phyloP scores from a whole-genome alignment of 2,797 vertebrate genomes.

The Sardinella longiceps region DNA sequence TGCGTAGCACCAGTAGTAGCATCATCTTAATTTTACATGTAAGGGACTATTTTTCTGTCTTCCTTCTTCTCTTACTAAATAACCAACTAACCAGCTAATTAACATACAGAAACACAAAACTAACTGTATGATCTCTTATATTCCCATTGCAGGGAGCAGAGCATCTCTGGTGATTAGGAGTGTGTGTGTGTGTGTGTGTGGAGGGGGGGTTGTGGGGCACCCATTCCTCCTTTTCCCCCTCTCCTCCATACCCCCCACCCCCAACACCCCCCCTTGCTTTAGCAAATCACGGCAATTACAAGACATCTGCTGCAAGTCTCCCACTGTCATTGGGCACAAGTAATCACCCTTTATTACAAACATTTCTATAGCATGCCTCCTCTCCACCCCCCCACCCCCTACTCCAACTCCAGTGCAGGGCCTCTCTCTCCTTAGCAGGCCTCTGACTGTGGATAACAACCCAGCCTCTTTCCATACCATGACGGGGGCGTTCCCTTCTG shows the following conservation, averaged over 20 bases:
- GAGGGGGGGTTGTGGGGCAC: neutral
- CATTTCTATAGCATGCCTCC: conserved; percentile 27
- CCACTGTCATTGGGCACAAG: conserved; percentile 69
- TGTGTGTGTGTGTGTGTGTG: neutral
- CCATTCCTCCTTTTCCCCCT: neutral
- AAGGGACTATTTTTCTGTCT: no score
- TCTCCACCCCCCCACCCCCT: conserved; percentile 68
- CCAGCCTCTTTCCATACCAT: neutral
- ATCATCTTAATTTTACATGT: no score
- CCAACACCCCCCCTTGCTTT: conserved; percentile 64
- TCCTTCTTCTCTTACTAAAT: no score
- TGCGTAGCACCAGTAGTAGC: neutral
- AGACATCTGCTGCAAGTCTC: conserved; percentile 80
- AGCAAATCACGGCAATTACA: conserved; percentile 82
- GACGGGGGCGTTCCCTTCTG: neutral
- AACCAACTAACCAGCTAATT: no score
- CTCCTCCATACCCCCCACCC: neutral
- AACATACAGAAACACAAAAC: neutral
- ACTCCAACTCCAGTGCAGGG: conserved; percentile 36
- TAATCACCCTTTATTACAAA: conserved; percentile 80
- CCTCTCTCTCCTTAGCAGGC: neutral
- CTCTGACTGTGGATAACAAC: neutral
- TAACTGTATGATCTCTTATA: neutral
- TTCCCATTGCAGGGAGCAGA: neutral
- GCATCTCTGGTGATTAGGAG: neutral